These are phyloP conservation scores for Octodonta nipae DNA, from an alignment of 2,888 invertebrate species.

Conservation along the genomic window DNA sequence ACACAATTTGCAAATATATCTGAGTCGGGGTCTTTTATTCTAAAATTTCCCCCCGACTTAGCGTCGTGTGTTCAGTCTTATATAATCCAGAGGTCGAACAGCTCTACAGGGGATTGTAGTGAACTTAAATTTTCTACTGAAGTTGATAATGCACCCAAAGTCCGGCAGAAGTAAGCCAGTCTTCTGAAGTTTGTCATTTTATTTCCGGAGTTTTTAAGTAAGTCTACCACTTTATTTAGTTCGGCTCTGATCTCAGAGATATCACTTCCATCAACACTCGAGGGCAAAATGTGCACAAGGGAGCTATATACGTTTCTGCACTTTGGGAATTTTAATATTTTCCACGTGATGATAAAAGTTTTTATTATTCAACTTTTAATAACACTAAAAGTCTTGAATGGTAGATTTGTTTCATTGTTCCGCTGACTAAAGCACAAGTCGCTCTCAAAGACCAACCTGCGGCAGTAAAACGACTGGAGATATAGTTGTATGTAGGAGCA, in stretches of 20 bases:
- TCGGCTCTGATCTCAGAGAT: slow-evolving; percentile 4
- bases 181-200: neutral
- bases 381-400: slow-evolving; percentile 7
- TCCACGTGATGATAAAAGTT: slow-evolving; percentile 13
- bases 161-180: neutral
- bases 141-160: neutral
- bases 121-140: neutral
- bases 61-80: too few species aligned
- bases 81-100: neutral
- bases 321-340: slow-evolving; percentile 11
- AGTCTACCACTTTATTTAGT: slow-evolving; percentile 1
- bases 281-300: slow-evolving; percentile 12
- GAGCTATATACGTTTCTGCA: slow-evolving; percentile 10
- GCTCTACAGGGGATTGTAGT: slow-evolving; percentile 2
- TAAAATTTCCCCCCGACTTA: neutral
- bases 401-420: too few species aligned
- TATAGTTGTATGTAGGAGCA: too few species aligned
- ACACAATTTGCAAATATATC: too few species aligned
- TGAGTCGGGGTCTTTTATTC: too few species aligned
- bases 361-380: slow-evolving; percentile 14
- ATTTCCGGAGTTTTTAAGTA: neutral
- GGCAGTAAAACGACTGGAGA: too few species aligned
- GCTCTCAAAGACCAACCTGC: too few species aligned
- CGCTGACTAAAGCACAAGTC: too few species aligned
- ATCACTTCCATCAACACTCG: slow-evolving; percentile 13